A percentile compares a stretch with the other conserved stretches of the same genome.
Conservation (phyloP, 2,888 invertebrate genomes). For the Hedychridium roseum region DNA sequence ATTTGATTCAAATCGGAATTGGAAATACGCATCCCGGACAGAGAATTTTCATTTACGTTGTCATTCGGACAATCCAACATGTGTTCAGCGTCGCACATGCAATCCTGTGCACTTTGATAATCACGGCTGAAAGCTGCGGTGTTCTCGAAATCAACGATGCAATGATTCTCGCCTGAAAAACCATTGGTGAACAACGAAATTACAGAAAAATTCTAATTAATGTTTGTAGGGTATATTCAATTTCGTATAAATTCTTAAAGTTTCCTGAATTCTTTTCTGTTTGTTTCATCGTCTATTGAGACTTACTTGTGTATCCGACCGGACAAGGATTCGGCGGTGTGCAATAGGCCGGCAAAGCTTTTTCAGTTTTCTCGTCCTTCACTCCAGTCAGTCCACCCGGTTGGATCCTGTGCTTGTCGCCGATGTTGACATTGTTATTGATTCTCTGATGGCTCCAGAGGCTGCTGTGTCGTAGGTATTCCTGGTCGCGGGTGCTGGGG, state of each 20-base stretch:
- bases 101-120: conserved; percentile 91
- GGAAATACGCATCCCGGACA: conserved; percentile 56
- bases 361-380: conserved; percentile 88
- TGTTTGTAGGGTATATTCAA: too few relatives aligned
- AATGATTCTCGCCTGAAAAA: conserved; percentile 80
- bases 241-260: too few relatives aligned
- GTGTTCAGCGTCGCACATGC: conserved; percentile 98
- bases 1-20: conserved; percentile 74
- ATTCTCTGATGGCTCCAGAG: conserved; percentile 79
- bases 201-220: too few relatives aligned
- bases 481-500: conserved; percentile 86
- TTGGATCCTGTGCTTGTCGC: conserved; percentile 60
- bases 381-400: conserved; percentile 66
- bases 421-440: conserved; percentile 64
- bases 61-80: conserved; percentile 89
- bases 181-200: conserved; percentile 9
- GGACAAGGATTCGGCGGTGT: conserved; percentile 99
- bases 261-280: too few relatives aligned
- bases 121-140: conserved; percentile 94
- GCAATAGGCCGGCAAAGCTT: conserved; percentile 95
- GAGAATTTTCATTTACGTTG: conserved; percentile 56
- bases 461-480: conserved; percentile 83
- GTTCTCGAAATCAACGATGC: conserved; percentile 91
- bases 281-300: background rate
- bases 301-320: conserved; percentile 83